Evolutionary conservation across 2,113 vertebrate genomes (phyloP), one percentile per base, ranked within the genome.

Genomic region (Triplophysa rosa): DNA sequence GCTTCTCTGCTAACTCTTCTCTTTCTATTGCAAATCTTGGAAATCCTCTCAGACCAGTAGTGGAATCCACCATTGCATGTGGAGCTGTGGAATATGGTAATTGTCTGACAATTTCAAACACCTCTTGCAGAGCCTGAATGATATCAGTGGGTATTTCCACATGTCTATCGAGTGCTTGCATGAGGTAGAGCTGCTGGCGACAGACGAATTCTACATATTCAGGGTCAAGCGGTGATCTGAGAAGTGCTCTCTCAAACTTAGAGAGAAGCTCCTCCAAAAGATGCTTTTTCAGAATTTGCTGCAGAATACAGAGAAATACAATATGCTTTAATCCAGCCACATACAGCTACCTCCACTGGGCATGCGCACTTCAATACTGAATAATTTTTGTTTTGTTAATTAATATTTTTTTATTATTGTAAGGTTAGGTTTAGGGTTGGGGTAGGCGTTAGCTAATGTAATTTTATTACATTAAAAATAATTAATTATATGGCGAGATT

Each of bases 121-220:
- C 47, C 42, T 67, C 52, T 10, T 80, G 70, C 52, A 75, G 24
- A 6, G 78, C 78, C 37, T 74, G 79, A 8, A 75, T 56, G 33
- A 80, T 74, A 17, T 76, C 16, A 0, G 24, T 11, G 11, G 62
- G 47, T 11, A 65, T 29, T 52, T 65, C 42, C 17, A 21, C 26
- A 49, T 54, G 59, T 54, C 24, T n/a, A 19, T 9, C 65, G 14
- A 65, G 61, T 65, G 73, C 73, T 52, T 77, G 26, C 1, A 56
- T 33, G 11, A 73, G 54, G 13, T 72, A 21, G 11, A 72, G 23
- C n/a, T 74, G 66, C 40, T 67, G 66, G 6, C 21, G 13, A 10
- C 40, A 67, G 40, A 67, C 40, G 47, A 67, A 67, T 40, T 23
- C 42, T 6, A 47, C 2, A n/a, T 67, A 47, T 47, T 47, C 21